phyloP scores from a whole-genome alignment of 64 coral and sea anemone genomes.

The Stichodactyla mertensii region DNA sequence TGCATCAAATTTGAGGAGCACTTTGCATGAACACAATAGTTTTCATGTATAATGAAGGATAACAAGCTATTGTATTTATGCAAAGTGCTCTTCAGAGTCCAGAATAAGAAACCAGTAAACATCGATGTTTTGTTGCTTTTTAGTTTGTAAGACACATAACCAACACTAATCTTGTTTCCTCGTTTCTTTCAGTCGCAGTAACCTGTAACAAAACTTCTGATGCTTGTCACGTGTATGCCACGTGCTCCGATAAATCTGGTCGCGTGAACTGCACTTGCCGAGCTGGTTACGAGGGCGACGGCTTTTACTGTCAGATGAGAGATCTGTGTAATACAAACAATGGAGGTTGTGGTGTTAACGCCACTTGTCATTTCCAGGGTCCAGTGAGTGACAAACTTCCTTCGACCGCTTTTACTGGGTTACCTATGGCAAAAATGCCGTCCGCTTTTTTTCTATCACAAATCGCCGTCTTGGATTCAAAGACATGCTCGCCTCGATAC shows the following conservation, averaged over 20 bases:
- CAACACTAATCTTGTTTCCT: background rate
- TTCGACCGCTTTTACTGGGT: background rate
- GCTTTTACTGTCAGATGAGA: conserved; percentile 71
- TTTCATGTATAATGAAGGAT: too few species aligned
- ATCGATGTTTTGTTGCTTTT: background rate
- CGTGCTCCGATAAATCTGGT: conserved; percentile 32
- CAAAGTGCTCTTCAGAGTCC: too few species aligned
- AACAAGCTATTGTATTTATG: too few species aligned
- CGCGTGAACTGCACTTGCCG: conserved; percentile 59
- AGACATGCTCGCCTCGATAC: too few species aligned
- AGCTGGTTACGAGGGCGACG: conserved; percentile 70
- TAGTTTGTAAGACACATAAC: background rate
- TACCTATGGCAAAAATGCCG: too few species aligned
- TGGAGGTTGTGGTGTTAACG: conserved; percentile 52
- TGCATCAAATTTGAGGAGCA: too few species aligned
- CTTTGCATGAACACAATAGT: too few species aligned
- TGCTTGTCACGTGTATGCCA: conserved; percentile 64
- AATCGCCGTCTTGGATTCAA: too few species aligned
- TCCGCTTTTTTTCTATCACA: too few species aligned
- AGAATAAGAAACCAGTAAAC: too few species aligned
- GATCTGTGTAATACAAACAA: conserved; percentile 59
- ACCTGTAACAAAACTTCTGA: conserved; percentile 48
- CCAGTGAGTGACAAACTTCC: conserved; percentile 37
- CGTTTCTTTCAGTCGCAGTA: background rate
- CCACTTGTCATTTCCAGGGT: conserved; percentile 61